Base-by-base conservation (phyloP, 2,888 invertebrate species). In the Melanostoma scalare region DNA sequence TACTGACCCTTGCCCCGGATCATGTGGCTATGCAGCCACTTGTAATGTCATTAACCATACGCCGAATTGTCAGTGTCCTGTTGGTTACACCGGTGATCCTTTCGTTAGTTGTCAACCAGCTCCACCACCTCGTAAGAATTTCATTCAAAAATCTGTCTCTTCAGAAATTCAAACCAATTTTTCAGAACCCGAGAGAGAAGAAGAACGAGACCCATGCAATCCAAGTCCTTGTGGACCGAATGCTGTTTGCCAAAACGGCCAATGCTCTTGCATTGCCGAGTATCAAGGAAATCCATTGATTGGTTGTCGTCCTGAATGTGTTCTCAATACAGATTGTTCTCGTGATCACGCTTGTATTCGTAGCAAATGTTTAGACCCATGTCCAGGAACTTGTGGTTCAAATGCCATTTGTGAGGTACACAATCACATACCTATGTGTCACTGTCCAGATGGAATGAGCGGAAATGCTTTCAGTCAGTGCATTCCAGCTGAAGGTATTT, bases 161-260 rank as follows among this genome's bases (percentile, higher is more conserved):
- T 8, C 0, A 2, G 9, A 6, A 36, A n/a, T 31, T 46, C 50
- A 33, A 50, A 46, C 30, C 35, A 42, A 3, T 46, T 6, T 76
- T 71, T 35, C 82, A 87, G 89, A 87, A 8, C 87, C 88, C 40
- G 72, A 87, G 31, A 86, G 86, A 61, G 87, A 88, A 55, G 92
- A 92, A 46, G 91, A 91, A 9, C 86, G 88, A 10, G 92, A 92
- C 90, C 95, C 95, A 4, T 90, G 90, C 69, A 93, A 93, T 86
- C 95, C 95, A 4, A 96, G 95, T 88, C 96, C 96, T 33, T 97
- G 97, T 90, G 96, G 96, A 67, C 91, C 94, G 46, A 96, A 96
- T 89, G 95, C 96, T 20, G 91, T 93, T 81, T 96, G 96, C 89
- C 93, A 93, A 3, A 93, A 94, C 85, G 94, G 93, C 3, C 86